Percentiles rank a stretch among this genome's conserved stretches.
These are phyloP conservation scores for Malurus alboscapulatus DNA, from an alignment of 2,113 vertebrate genomes.

Conservation along the genomic window DNA sequence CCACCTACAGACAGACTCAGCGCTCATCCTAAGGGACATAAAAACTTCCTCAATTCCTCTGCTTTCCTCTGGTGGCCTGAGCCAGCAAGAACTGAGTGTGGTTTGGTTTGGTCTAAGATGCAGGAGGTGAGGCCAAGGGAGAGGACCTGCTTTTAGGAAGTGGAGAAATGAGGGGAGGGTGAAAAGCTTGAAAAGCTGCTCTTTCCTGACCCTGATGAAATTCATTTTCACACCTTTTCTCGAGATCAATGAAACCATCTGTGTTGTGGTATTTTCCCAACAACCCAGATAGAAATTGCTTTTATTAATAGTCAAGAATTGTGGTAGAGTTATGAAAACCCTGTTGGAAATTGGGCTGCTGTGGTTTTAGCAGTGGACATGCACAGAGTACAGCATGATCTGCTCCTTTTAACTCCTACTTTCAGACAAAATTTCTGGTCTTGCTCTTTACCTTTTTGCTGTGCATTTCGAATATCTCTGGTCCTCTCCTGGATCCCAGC, in stretches of 20 bases:
- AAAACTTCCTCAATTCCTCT: neutral
- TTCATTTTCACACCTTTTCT: neutral
- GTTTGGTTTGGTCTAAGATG: neutral
- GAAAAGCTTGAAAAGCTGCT: neutral
- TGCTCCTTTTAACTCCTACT: neutral
- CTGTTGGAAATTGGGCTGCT: neutral
- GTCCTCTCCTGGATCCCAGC: neutral
- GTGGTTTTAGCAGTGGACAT: neutral
- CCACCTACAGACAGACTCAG: neutral
- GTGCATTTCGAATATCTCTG: neutral
- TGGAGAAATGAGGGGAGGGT: neutral
- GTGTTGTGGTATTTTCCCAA: neutral
- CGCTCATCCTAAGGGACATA: neutral
- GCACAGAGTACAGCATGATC: neutral
- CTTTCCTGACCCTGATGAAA: neutral
- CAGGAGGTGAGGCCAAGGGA: neutral
- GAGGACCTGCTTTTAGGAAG: neutral
- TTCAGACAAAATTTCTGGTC: neutral
- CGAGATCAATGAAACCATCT: neutral
- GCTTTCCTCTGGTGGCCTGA: neutral
- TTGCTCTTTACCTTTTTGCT: neutral
- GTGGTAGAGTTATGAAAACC: neutral
- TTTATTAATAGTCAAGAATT: neutral
- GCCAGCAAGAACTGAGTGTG: neutral
- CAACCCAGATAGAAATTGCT: neutral